phyloP scores from a whole-genome alignment of 30 jellyfish, hydroid and myxozoan genomes.

The Pseudorhiza aurosa region DNA sequence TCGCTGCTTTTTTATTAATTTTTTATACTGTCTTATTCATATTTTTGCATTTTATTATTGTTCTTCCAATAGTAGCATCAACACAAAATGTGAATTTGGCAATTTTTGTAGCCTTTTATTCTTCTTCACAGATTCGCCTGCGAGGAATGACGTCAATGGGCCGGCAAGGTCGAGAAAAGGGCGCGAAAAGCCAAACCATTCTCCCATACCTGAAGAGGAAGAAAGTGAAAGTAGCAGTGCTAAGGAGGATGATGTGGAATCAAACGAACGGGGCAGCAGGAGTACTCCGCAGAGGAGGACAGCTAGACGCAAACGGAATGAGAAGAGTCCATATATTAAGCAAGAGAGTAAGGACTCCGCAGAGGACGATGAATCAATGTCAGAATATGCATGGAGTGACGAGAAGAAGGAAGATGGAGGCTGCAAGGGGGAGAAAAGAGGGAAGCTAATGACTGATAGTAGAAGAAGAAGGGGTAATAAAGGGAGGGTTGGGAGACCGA shows the following conservation, averaged over 20 bases:
- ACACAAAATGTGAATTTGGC: too few species aligned
- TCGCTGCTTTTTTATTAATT: background rate
- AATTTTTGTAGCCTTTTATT: too few species aligned
- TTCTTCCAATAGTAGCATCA: too few species aligned
- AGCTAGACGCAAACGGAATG: conserved; percentile 49
- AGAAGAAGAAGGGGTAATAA: conserved; percentile 4
- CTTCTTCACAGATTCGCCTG: conserved; percentile 46
- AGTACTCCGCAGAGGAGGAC: conserved; percentile 63
- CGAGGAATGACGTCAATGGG: conserved; percentile 47
- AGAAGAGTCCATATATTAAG: conserved; percentile 38
- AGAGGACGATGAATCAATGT: conserved; percentile 49
- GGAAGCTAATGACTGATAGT: conserved; percentile 13
- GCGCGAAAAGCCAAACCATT: conserved; percentile 43
- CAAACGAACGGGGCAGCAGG: conserved; percentile 36
- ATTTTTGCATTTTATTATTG: too few species aligned
- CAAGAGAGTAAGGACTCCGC: conserved; percentile 69
- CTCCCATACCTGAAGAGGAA: conserved; percentile 54
- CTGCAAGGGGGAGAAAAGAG: conserved; percentile 1
- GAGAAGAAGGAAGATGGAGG: conserved; percentile 1
- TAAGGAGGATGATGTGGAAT: conserved; percentile 73
- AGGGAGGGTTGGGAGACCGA: conserved; percentile 18
- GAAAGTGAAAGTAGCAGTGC: conserved; percentile 74
- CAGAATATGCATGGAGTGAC: conserved; percentile 58
- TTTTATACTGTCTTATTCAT: too few species aligned
- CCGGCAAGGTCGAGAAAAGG: conserved; percentile 33